Base-by-base conservation (phyloP, 2,113 vertebrate genomes). In the Stegastes partitus region DNA sequence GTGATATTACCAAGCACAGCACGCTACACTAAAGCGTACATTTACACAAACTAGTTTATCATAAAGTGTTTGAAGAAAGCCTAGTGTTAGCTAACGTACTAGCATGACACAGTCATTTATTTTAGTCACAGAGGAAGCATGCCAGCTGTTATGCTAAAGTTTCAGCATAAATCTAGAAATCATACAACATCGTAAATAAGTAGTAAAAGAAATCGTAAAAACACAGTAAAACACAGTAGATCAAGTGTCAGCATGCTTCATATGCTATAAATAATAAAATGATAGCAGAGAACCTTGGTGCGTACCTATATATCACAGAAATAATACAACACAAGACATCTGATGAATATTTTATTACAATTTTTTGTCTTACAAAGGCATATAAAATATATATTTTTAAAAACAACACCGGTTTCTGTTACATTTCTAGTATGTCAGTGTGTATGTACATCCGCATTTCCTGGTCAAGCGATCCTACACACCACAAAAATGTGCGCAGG, bases 271-370 rank as follows among this genome's bases (percentile, higher is more conserved):
- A 37, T 50, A 11, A 51, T 18, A 26, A 23, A 28, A 56, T 25
- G 11, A 58, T 14, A 37, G 11, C 11, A 50, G 1, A 72, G 39
- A 42, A 49, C 10, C 0, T n/a, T 34, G 1, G 18, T 50, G 34
- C 9, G 74, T 42, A 64, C 31, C 0, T 3, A n/a, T n/a, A n/a
- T n/a, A n/a, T n/a, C n/a, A n/a, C n/a, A 22, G 0, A 56, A 69
- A 77, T 49, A 18, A 81, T 1, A 25, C 45, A 64, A 79, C 45
- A 45, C 18, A 1, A 1, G 1, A 6, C 0, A 44, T 68, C 42
- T 15, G 25, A 58, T n/a, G 55, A 45, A 68, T 11, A 22, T 34
- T 84, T 79, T 76, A 84, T 86, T 78, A 1, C 18, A 59, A 15
- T 70, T n/a, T 23, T 44, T 22, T 66, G 1, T 23, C 8, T 44